A percentile compares a stretch with the other conserved stretches of the same genome.
Evolutionary conservation across 53 echinoderm and acorn worm species (phyloP).

Genomic region (Astropecten irregularis): DNA sequence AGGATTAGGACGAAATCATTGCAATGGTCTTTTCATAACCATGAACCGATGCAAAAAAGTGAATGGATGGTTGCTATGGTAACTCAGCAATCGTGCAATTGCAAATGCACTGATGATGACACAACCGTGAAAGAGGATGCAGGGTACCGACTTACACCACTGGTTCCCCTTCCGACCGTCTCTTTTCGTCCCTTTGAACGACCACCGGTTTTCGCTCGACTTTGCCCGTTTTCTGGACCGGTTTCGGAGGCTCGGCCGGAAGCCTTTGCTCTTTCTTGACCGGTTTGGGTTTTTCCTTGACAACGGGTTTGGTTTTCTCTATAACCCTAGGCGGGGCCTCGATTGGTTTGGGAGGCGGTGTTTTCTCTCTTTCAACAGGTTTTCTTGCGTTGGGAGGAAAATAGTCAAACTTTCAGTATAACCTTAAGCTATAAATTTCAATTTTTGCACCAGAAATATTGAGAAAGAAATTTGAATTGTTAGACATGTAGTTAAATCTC

Average conservation of each 20-base stretch:
- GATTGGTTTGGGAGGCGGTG: conserved; percentile 20
- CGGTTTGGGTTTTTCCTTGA: conserved; percentile 45
- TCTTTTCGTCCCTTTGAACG: conserved; percentile 18
- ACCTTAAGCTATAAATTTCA: too few species aligned
- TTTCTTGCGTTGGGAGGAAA: conserved; percentile 28
- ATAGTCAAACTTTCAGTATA: too few species aligned
- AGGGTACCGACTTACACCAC: conserved; percentile 45
- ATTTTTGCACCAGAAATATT: too few species aligned
- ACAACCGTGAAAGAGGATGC: not conserved
- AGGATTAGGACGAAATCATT: not conserved
- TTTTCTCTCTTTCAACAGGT: not conserved
- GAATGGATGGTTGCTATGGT: conserved; percentile 25
- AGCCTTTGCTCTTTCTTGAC: conserved; percentile 24
- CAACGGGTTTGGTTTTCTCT: conserved; percentile 53
- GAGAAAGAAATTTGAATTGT: too few species aligned
- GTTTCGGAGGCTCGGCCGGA: not conserved
- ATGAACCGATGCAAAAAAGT: conserved; percentile 3
- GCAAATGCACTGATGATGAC: conserved; percentile 1
- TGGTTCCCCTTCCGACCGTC: not conserved
- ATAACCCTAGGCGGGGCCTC: conserved; percentile 25
- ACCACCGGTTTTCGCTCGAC: conserved; percentile 51
- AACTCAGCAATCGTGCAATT: conserved; percentile 4
- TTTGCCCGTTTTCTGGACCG: conserved; percentile 46
- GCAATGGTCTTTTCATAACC: not conserved
- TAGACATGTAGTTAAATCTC: too few species aligned